Base-by-base conservation (phyloP, 1,140 invertebrate genomes). In the Ptiloglossa arizonensis region DNA sequence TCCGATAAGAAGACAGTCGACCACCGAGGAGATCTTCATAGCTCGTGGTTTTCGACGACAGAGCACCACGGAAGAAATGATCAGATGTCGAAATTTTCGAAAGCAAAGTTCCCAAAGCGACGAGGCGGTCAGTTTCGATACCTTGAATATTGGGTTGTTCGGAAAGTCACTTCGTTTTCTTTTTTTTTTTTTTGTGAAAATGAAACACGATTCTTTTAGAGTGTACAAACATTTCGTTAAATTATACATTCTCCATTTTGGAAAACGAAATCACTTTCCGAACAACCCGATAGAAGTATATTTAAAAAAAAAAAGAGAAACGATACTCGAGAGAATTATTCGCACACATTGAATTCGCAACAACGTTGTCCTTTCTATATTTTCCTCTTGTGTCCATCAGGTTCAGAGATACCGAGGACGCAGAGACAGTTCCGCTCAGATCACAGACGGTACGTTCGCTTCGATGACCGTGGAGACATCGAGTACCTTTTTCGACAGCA, bases 381-480 rank as follows among this genome's bases (percentile, higher is more conserved):
- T n/a, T 66, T 82, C 72, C 80, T 64, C 32, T 70, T 63, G 9
- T 73, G 70, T 13, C 50, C 60, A 13, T 19, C 35, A 93, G 92
- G 91, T 92, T 19, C 91, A 92, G 78, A 89, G 94, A 89, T 96
- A 96, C 83, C 94, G 96, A 35, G 97, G 97, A 5, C 93, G 97
- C 5, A 93, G 97, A 29, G 97, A 98, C 89, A 98, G 97, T 1
- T 96, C 96, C 17, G 97, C 97, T 1, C 97, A 98, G 92, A 98
- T 98, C 83, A 96, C 96, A 29, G 97, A 98, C 87, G 97, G 97
- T 6, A 98, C 97, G n/a, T 95, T 98, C 69, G 97, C 96, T 9
- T 97, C 97, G 19, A 98, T 98, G 97, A 97, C 97, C 0, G 96
- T 98, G 5, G 97, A 98, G 90, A 98, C 97, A 1, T 97, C 97